Evolutionary conservation across 2,888 invertebrate species (phyloP).

Genomic region (Furcula furcula): DNA sequence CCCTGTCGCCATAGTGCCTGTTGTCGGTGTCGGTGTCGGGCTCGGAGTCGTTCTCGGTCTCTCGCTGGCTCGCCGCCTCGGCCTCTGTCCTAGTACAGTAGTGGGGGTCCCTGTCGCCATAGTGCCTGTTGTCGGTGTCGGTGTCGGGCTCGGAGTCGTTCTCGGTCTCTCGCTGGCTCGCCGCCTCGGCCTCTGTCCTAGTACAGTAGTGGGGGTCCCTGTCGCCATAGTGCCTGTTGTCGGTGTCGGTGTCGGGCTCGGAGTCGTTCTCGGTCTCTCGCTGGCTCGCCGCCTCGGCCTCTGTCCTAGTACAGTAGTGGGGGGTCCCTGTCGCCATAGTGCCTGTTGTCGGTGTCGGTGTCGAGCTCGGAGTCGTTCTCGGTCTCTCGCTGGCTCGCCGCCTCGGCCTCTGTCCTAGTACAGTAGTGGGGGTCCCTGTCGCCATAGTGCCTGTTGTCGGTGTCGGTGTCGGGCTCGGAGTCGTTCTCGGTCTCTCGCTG

Average conservation of each 20-base stretch:
- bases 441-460: constrained; percentile 61
- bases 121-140: not conserved
- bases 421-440: constrained; percentile 39
- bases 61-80: no score
- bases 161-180: constrained; percentile 21
- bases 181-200: no score
- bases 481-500: no score
- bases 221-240: not conserved
- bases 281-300: constrained; percentile 84
- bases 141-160: no score
- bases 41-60: no score
- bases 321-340: constrained; percentile 45
- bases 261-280: no score
- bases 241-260: not conserved
- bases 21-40: no score
- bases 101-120: not conserved
- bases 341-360: constrained; percentile 75
- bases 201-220: not conserved
- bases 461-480: constrained; percentile 77
- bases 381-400: constrained; percentile 79
- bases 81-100: no score
- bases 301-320: constrained; percentile 38
- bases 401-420: constrained; percentile 81
- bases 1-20: no score
- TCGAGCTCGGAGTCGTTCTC: constrained; percentile 81